A percentile compares a stretch with the other conserved stretches of the same genome.
Conservation (phyloP, 1,140 invertebrate species). For the Drosophila kikkawai region DNA sequence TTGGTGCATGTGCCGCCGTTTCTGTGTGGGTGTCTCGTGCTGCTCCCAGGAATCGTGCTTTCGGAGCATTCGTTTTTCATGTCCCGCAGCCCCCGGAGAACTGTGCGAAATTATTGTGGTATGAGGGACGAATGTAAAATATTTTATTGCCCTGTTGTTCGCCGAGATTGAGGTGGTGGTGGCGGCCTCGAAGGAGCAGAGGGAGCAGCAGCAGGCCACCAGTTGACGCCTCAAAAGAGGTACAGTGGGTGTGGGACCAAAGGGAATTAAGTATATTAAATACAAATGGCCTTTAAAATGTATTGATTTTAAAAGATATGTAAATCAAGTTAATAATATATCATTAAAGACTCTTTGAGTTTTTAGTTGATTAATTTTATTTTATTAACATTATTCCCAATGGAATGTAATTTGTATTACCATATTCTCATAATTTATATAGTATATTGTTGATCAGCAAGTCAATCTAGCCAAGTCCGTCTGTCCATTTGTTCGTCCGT, state of each 20-base stretch:
- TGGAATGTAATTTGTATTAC: no score
- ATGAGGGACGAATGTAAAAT: slow-evolving; percentile 59
- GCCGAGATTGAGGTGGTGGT: slow-evolving; percentile 25
- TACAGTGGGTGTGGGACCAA: background rate
- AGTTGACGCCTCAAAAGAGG: slow-evolving; percentile 8
- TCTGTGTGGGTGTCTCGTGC: background rate
- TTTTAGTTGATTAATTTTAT: no score
- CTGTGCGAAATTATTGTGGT: slow-evolving; percentile 60
- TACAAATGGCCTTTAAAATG: background rate
- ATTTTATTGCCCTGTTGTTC: slow-evolving; percentile 68
- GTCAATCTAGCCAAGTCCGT: no score
- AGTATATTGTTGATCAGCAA: no score
- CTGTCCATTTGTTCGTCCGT: no score
- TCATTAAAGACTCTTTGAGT: no score
- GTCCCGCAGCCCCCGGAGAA: background rate
- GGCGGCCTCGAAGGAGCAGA: background rate
- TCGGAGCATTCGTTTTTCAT: slow-evolving; percentile 6
- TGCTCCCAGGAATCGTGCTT: slow-evolving; percentile 12
- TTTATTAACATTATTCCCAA: no score
- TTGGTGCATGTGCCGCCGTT: slow-evolving; percentile 2
- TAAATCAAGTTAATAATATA: no score
- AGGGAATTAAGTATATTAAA: background rate
- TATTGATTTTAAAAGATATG: no score
- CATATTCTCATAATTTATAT: no score
- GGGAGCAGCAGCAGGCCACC: background rate